A percentile compares a stretch with the other conserved stretches of the same genome.
phyloP scores from a whole-genome alignment of 2,888 invertebrate genomes.

The Cerastis rubricosa region DNA sequence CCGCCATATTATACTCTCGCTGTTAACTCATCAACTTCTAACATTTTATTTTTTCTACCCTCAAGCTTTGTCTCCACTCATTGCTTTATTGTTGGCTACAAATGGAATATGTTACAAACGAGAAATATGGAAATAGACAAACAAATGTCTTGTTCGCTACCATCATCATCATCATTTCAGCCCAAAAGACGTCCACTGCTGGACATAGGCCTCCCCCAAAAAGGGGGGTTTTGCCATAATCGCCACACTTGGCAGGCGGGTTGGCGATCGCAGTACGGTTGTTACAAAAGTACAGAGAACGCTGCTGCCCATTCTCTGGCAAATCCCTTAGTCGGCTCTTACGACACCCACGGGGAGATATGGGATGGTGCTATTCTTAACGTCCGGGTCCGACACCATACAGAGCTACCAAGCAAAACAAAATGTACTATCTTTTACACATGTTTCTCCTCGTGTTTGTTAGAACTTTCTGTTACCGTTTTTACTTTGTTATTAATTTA shows the following conservation, averaged over 20 bases:
- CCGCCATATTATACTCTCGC: conserved; percentile 6
- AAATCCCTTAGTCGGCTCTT: too few relatives aligned
- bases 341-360: too few relatives aligned
- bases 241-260: too few relatives aligned
- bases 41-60: conserved; percentile 17
- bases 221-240: too few relatives aligned
- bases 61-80: conserved; percentile 7
- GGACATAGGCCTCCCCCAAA: too few relatives aligned
- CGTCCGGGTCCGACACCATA: too few relatives aligned
- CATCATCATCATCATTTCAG: too few relatives aligned
- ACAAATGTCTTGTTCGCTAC: conserved; percentile 20
- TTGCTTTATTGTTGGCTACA: conserved; percentile 19
- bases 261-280: too few relatives aligned
- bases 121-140: conserved; percentile 39
- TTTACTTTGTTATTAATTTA: conserved; percentile 38
- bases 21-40: conserved; percentile 30
- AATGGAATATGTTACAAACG: conserved; percentile 23
- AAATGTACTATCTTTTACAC: not conserved
- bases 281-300: too few relatives aligned
- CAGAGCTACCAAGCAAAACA: conserved; percentile 3
- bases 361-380: too few relatives aligned
- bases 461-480: not conserved
- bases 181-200: too few relatives aligned
- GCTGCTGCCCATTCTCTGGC: too few relatives aligned
- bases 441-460: not conserved